Base-by-base conservation (phyloP, 2,888 invertebrate genomes). In the Cabera pusaria region DNA sequence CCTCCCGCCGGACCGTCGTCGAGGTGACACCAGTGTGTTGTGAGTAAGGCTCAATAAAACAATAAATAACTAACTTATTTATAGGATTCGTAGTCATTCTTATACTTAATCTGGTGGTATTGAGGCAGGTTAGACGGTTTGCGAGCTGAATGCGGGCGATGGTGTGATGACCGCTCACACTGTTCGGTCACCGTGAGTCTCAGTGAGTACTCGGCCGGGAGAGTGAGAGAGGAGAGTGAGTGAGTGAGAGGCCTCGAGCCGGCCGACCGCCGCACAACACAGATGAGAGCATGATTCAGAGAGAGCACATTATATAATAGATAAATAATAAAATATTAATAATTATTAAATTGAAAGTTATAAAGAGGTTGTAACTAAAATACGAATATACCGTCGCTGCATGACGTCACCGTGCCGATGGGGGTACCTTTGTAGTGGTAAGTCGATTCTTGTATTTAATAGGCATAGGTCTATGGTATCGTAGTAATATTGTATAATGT, bases 351-450 rank as follows among this genome's bases (percentile, higher is more conserved):
- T 72, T 81, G 74, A 74, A 78, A 68, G 78, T 83, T 81, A 77
- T 76, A 72, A 81, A 79, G 66, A 84, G 86, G 87, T 87, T 87
- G 86, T 87, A 85, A 76, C 76, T 81, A 80, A 80, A 76, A 72
- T 82, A 84, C 75, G 73, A 77, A 49, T 74, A 77, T 79, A 79
- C 75, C 73, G 71, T 62, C 65, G 66, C 45, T 60, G 72, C 78
- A 69, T 65, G 58, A 50, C 45, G 64, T 63, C 76, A 71, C 59
- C 76, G 64, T 71, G 76, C 71, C 68, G 63, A 65, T 57, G 44
- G 51, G 69, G 80, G 76, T 76, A 75, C 45, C 36, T 44, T 64
- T 62, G 72, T 83, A 85, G 81, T 61, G 43, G 72, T 87, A 87
- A 86, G 83, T 81, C 71, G 73, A 79, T 78, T 85, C 85, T 82